These are phyloP conservation scores for Epinotia ramella DNA, from an alignment of 2,888 invertebrate species.

Conservation along the genomic window DNA sequence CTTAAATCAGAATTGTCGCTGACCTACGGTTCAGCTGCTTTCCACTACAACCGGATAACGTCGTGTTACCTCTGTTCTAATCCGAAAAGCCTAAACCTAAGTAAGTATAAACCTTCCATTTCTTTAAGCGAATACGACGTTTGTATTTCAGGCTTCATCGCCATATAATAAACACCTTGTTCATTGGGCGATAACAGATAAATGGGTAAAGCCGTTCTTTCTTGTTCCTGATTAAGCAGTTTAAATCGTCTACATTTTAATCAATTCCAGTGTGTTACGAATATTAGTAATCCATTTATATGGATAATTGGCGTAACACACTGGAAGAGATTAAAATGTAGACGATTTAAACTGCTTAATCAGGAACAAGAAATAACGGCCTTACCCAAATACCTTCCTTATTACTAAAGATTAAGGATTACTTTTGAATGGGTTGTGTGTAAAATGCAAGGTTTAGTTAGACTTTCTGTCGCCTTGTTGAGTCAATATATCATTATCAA, in stretches of 20 bases:
- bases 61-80: background rate
- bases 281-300: no score
- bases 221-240: no score
- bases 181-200: constrained; percentile 11
- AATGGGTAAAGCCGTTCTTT: no score
- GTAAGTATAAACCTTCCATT: constrained; percentile 5
- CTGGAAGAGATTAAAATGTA: no score
- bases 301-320: no score
- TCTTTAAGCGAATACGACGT: background rate
- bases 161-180: constrained; percentile 23
- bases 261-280: no score
- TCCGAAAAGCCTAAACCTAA: background rate
- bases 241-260: no score
- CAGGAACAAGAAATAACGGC: no score
- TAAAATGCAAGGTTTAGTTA: constrained; percentile 8
- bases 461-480: constrained; percentile 17
- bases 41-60: constrained; percentile 29
- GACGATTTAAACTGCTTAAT: no score
- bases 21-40: constrained; percentile 35
- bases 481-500: background rate
- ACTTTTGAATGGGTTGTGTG: background rate
- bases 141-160: background rate
- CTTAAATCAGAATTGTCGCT: constrained; percentile 33
- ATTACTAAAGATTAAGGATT: background rate
- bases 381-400: background rate